Base-by-base conservation (phyloP, 2,888 invertebrate species). In the Pristionchus fissidentatus region DNA sequence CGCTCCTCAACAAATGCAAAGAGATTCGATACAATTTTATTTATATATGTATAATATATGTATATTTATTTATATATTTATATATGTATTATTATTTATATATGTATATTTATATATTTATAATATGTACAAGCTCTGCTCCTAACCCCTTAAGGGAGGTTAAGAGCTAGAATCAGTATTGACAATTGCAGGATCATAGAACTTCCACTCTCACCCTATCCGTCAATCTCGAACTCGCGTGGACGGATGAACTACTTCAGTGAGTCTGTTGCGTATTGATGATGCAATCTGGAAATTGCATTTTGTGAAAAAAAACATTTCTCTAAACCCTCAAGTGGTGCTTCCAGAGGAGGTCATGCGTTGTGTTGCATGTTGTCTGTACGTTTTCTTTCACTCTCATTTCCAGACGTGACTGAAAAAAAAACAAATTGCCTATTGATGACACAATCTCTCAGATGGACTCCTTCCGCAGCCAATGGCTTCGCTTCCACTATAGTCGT, bases 151-250 rank as follows among this genome's bases (percentile, higher is more conserved):
- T n/a, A 49, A 19, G 19, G 49, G 19, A 15, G 49, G 10, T 49
- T 10, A 10, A 49, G 49, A 49, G 60, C 29, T n/a, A 60, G n/a
- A 60, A 10, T 15, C 60, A 15, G n/a, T 15, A n/a, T 15, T 60
- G 49, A 49, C 19, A 26, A 8, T 35, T 35, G 19, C 29, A 79
- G 79, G 79, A 57, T 13, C 79, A 46, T 0, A 35, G 32, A 8
- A 46, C 49, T 4, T 43, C 41, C 5, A 79, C 41, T 38, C 35
- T 79, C 13, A 79, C 57, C 29, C 55, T 79, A 1, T 79, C 79
- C 4, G 43, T 79, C 29, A 57, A 79, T 29, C 79, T 79, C n/a
- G 79, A 79, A 22, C n/a, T 79, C n/a, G 15, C 35, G n/a, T 79
- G 79, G 79, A 79, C 55, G 38, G 79, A 79, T 41, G 79, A 79